phyloP scores from a whole-genome alignment of 2,113 vertebrate genomes.

The Xiphophorus couchianus region DNA sequence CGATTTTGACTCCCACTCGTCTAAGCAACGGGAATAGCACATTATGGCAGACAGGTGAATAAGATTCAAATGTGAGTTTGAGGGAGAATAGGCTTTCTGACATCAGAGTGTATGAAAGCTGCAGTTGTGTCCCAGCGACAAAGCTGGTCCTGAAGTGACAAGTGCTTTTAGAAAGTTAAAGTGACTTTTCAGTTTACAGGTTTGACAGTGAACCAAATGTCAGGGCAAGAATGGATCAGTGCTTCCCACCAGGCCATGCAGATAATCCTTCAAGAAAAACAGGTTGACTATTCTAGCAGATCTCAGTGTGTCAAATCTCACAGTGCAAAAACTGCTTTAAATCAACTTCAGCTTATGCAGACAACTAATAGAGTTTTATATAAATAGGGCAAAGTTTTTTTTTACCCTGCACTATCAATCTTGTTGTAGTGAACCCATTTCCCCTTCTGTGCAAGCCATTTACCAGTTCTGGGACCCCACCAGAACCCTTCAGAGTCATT shows the following conservation, averaged over 20 bases:
- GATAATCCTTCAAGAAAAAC: conserved; percentile 44
- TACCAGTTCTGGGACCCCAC: too few species aligned
- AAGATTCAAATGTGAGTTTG: conserved; percentile 52
- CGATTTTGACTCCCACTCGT: conserved; percentile 30
- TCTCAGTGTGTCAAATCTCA: conserved; percentile 16
- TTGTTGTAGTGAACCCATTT: too few species aligned
- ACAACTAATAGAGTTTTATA: conserved; percentile 49
- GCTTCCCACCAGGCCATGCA: conserved; percentile 48
- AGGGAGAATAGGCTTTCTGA: conserved; percentile 55
- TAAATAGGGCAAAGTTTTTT: conserved; percentile 23
- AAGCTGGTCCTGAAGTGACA: conserved; percentile 58
- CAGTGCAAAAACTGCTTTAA: conserved; percentile 35
- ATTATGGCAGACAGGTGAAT: conserved; percentile 52
- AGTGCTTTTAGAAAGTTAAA: conserved; percentile 60
- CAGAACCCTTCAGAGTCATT: too few species aligned
- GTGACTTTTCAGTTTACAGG: conserved; percentile 73
- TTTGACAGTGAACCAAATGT: conserved; percentile 61
- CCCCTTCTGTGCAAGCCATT: too few species aligned
- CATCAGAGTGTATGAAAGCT: conserved; percentile 53
- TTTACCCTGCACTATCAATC: conserved; percentile 22
- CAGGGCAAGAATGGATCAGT: conserved; percentile 59
- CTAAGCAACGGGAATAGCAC: conserved; percentile 50
- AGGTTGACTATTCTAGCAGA: conserved; percentile 28
- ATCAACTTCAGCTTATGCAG: conserved; percentile 33
- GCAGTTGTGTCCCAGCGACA: conserved; percentile 46